Conservation (phyloP, 1,140 invertebrate species). For the Drusus annulatus region DNA sequence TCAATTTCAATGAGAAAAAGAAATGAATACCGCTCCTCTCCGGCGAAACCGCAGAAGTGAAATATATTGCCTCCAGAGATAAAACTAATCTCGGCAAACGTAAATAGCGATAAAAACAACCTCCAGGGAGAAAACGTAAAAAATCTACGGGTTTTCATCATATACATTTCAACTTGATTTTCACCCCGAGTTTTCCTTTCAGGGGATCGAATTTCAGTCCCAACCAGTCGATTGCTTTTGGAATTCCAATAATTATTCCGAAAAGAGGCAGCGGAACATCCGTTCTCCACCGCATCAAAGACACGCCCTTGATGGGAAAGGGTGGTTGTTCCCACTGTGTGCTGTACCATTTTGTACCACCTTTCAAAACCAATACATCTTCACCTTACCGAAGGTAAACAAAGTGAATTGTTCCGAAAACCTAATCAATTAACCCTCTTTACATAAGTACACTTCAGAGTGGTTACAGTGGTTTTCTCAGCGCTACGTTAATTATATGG, state of each 20-base stretch:
- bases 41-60: conserved; percentile 29
- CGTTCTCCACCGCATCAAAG: conserved; percentile 49
- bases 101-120: conserved; percentile 43
- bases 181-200: conserved; percentile 14
- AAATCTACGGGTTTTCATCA: conserved; percentile 5
- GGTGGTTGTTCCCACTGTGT: neutral
- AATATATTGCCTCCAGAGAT: conserved; percentile 40
- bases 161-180: conserved; percentile 26
- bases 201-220: conserved; percentile 32
- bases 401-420: too few relatives aligned
- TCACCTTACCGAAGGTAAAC: too few relatives aligned
- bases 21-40: neutral
- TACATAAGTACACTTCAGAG: too few relatives aligned
- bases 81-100: conserved; percentile 32
- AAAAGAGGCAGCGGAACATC: conserved; percentile 33
- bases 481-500: too few relatives aligned
- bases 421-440: too few relatives aligned
- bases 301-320: neutral
- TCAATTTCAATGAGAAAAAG: neutral
- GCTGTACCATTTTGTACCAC: too few relatives aligned
- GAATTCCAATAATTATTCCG: conserved; percentile 57
- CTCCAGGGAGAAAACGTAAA: conserved; percentile 14
- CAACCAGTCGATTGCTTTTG: conserved; percentile 42
- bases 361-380: too few relatives aligned
- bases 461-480: too few relatives aligned